Conservation (phyloP, 2,888 invertebrate species). For the Melanchra persicariae region DNA sequence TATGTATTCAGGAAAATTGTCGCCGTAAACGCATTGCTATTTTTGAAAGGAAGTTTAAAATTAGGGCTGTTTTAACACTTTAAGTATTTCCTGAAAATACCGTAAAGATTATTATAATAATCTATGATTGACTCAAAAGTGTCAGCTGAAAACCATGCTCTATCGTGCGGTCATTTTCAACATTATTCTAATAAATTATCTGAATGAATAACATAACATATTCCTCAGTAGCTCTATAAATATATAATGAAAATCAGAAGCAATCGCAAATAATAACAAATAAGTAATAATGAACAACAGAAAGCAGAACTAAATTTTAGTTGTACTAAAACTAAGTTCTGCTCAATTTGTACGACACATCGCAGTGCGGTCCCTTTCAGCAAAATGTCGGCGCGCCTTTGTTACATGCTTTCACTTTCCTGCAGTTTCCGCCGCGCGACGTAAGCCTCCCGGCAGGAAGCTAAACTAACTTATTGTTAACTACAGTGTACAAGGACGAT, state of each 20-base stretch:
- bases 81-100: not conserved
- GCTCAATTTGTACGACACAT: conserved; percentile 29
- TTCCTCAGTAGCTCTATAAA: not conserved
- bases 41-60: conserved; percentile 3
- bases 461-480: conserved; percentile 82
- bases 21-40: not conserved
- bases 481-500: conserved; percentile 84
- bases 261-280: too few relatives aligned
- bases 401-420: conserved; percentile 85
- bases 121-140: not conserved
- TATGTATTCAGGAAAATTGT: conserved; percentile 10
- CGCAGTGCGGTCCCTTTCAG: conserved; percentile 50
- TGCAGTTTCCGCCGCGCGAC: conserved; percentile 77
- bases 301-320: too few relatives aligned
- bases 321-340: conserved; percentile 20
- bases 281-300: too few relatives aligned
- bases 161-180: not conserved
- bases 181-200: not conserved
- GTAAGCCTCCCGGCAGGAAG: conserved; percentile 74
- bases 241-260: conserved; percentile 21
- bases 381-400: conserved; percentile 45
- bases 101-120: not conserved
- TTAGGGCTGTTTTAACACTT: not conserved
- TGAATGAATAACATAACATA: too few relatives aligned
- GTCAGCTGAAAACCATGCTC: not conserved